Percentiles rank a stretch among this genome's conserved stretches.
Evolutionary conservation across 2,113 vertebrate species (phyloP).

Genomic region (Ptilorrhoa leucosticta): DNA sequence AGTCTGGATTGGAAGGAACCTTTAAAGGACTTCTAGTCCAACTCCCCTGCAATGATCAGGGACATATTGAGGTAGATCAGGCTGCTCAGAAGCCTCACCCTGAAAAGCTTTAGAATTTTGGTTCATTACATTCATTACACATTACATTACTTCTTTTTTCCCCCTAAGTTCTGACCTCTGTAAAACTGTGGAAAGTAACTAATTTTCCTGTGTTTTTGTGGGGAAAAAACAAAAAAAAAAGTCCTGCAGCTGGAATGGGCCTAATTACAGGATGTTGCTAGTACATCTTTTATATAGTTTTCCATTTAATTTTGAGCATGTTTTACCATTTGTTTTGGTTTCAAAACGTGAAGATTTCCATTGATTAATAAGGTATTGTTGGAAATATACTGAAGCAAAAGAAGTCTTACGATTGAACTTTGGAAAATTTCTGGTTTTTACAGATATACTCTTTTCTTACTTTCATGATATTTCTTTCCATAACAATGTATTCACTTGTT

Average conservation of each 20-base stretch:
- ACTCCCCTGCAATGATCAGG: neutral
- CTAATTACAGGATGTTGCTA: neutral
- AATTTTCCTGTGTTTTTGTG: neutral
- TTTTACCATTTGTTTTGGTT: neutral
- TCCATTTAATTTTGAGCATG: neutral
- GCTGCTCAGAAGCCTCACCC: neutral
- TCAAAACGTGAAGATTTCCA: neutral
- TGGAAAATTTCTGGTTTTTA: neutral
- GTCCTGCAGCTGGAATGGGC: neutral
- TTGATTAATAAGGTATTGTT: neutral
- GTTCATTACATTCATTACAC: neutral
- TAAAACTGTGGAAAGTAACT: neutral
- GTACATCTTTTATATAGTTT: neutral
- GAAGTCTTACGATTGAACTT: neutral
- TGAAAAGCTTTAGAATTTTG: neutral
- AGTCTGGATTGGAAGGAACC: neutral
- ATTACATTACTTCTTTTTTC: neutral
- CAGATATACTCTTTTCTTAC: neutral
- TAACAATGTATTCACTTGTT: neutral
- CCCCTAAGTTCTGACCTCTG: neutral
- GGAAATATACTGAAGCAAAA: neutral
- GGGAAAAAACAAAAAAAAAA: neutral
- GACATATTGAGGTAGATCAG: neutral
- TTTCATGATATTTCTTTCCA: neutral
- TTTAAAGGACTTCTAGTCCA: neutral